Conservation (phyloP, 2,888 invertebrate genomes). For the Crossocerus cetratus region DNA sequence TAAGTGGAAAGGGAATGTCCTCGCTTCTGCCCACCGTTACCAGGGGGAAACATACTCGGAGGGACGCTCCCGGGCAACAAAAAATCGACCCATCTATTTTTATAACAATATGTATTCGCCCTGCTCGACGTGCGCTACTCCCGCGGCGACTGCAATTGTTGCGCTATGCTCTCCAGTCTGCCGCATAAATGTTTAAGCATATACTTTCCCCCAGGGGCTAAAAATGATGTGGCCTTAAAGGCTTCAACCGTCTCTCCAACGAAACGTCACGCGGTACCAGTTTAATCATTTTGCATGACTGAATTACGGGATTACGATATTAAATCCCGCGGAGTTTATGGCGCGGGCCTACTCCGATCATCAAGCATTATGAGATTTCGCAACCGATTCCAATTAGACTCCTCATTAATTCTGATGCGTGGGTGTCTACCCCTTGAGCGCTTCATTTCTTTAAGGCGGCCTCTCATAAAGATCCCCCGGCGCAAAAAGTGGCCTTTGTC, state of each 20-base stretch:
- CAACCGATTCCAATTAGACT: no score
- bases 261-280: background rate
- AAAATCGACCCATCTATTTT: slow-evolving; percentile 32
- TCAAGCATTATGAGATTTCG: no score
- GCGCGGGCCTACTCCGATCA: no score
- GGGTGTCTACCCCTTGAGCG: no score
- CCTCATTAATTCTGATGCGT: no score
- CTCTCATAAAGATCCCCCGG: no score
- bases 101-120: slow-evolving; percentile 10
- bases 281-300: background rate
- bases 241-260: background rate
- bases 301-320: background rate
- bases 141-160: background rate
- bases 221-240: background rate
- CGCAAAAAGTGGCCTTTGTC: background rate
- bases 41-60: background rate
- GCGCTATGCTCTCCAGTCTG: background rate
- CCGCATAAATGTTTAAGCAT: background rate
- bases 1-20: slow-evolving; percentile 40
- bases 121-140: background rate
- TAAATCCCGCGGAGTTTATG: background rate
- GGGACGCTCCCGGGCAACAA: background rate
- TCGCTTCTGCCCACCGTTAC: background rate
- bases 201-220: background rate
- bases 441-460: no score